These are phyloP conservation scores for Zaprionus inermis DNA, from an alignment of 1,140 invertebrate species.

Conservation along the genomic window DNA sequence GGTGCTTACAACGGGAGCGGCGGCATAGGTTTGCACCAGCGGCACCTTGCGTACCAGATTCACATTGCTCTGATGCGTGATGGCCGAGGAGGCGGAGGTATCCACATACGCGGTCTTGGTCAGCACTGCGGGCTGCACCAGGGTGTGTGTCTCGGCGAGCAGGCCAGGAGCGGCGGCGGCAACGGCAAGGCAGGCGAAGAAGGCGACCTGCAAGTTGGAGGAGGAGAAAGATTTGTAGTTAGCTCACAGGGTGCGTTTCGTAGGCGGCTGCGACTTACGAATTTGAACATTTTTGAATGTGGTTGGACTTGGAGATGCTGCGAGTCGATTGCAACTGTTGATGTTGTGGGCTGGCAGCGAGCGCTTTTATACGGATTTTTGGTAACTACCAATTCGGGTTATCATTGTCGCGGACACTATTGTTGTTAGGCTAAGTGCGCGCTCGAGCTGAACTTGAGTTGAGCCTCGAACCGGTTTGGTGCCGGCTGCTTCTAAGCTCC, in stretches of 20 bases:
- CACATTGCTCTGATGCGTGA: conserved; percentile 85
- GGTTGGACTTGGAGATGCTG: conserved; percentile 36
- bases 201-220: conserved; percentile 49
- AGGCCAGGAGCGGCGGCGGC: conserved; percentile 74
- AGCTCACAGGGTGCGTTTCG: neutral
- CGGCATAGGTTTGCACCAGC: conserved; percentile 45
- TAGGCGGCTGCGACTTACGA: conserved; percentile 52
- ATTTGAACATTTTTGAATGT: conserved; percentile 74
- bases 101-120: conserved; percentile 73
- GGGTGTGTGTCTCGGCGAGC: conserved; percentile 65
- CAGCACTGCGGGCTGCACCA: conserved; percentile 71
- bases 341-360: conserved; percentile 34
- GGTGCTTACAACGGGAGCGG: conserved; percentile 62
- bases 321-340: conserved; percentile 74
- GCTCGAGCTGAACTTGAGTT: conserved; percentile 64
- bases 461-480: conserved; percentile 58
- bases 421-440: conserved; percentile 26
- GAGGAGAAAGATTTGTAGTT: neutral
- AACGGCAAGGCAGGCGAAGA: conserved; percentile 71
- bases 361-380: conserved; percentile 40
- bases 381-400: conserved; percentile 49
- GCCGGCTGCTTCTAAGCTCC: conserved; percentile 58
- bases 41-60: conserved; percentile 74
- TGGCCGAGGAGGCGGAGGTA: conserved; percentile 77
- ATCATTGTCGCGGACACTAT: neutral